A percentile compares a stretch with the other conserved stretches of the same genome.
Conservation (phyloP, 2,113 vertebrate genomes). For the Cacatua alba region DNA sequence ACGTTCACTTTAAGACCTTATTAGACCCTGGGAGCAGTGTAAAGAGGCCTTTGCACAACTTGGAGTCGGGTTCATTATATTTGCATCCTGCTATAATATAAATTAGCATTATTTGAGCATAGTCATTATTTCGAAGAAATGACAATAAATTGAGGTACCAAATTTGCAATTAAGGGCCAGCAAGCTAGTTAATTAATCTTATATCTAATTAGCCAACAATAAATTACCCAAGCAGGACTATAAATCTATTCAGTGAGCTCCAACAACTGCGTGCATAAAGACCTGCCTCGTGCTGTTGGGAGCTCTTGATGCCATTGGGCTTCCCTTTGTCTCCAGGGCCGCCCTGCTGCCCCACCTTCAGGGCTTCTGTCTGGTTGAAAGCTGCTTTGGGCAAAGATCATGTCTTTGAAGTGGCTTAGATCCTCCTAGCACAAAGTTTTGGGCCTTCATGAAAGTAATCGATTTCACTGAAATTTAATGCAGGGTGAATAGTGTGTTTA, state of each 20-base stretch:
- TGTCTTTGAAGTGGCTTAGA: constrained; percentile 22
- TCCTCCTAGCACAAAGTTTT: not conserved
- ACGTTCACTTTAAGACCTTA: constrained; percentile 5
- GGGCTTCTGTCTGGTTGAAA: constrained; percentile 26
- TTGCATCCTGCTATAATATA: not conserved
- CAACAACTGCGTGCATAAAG: not conserved
- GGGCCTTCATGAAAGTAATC: not conserved
- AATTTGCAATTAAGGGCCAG: constrained; percentile 34
- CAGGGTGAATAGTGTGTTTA: not conserved
- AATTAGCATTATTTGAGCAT: constrained; percentile 12
- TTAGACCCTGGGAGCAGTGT: not conserved
- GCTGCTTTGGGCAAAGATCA: not conserved
- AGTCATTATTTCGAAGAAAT: constrained; percentile 20
- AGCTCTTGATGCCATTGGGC: not conserved
- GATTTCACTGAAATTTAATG: not conserved
- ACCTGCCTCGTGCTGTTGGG: not conserved
- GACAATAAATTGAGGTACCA: constrained; percentile 27
- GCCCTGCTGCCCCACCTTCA: not conserved
- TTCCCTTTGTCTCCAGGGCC: not conserved
- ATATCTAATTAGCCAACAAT: constrained; percentile 41
- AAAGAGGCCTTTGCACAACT: constrained; percentile 26
- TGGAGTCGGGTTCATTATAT: not conserved
- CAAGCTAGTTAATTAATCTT: constrained; percentile 54
- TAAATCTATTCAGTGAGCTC: constrained; percentile 39
- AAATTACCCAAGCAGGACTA: constrained; percentile 30